A percentile compares a stretch with the other conserved stretches of the same genome.
These are phyloP conservation scores for Sicus ferrugineus DNA, from an alignment of 2,888 invertebrate genomes.

Conservation along the genomic window DNA sequence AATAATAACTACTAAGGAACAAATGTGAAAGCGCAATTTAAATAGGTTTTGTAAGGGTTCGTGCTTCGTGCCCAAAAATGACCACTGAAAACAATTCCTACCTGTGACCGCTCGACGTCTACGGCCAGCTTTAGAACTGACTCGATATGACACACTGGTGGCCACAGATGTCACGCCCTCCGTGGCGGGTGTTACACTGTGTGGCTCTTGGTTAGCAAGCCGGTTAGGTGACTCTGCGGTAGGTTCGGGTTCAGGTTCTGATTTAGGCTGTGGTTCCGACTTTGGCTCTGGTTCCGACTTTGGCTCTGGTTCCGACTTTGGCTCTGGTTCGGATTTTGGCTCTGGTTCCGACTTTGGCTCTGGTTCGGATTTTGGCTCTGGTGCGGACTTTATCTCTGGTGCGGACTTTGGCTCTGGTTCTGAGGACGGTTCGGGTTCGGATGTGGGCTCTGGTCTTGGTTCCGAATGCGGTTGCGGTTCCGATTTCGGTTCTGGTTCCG, in stretches of 20 bases:
- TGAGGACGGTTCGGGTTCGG: conserved; percentile 51
- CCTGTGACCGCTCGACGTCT: conserved; percentile 53
- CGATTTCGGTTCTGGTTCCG: conserved; percentile 61
- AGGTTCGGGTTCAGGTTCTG: conserved; percentile 62
- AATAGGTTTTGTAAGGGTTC: not conserved
- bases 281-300: conserved; percentile 66
- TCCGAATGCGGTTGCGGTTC: conserved; percentile 64
- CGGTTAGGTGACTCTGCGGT: conserved; percentile 67
- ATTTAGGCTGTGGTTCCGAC: conserved; percentile 54
- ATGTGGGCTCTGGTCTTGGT: conserved; percentile 52
- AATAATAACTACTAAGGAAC: not conserved
- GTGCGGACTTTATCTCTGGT: conserved; percentile 54
- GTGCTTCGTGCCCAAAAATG: not conserved
- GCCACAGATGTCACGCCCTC: conserved; percentile 75
- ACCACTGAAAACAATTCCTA: conserved; percentile 37
- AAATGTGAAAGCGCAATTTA: not conserved
- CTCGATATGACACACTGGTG: conserved; percentile 81
- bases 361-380: conserved; percentile 61
- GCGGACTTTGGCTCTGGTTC: conserved; percentile 46
- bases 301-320: conserved; percentile 65
- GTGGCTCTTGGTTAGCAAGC: conserved; percentile 66
- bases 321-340: conserved; percentile 63
- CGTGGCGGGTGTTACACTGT: conserved; percentile 65
- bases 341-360: conserved; percentile 64
- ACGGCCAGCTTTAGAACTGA: conserved; percentile 69